Evolutionary conservation across 2,113 vertebrate genomes (phyloP).

Genomic region (Sorex araneus): DNA sequence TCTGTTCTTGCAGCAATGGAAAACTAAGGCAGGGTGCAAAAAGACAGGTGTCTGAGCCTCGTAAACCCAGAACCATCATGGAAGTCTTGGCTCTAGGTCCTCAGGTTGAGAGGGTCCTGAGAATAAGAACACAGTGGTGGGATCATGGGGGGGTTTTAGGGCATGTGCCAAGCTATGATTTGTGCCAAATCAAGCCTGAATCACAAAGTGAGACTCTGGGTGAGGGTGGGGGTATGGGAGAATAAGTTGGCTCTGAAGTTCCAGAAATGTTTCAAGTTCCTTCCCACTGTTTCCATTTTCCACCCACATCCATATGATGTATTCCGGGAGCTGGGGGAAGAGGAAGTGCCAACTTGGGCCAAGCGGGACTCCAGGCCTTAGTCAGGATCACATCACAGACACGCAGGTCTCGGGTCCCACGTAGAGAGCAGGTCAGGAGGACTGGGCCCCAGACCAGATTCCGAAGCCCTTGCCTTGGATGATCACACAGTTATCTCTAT

Average conservation of each 20-base stretch:
- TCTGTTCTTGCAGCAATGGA: background rate
- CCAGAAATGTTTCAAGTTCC: constrained; percentile 10
- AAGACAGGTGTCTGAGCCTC: background rate
- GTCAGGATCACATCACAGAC: background rate
- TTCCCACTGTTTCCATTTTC: background rate
- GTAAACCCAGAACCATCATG: background rate
- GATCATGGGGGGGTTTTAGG: background rate
- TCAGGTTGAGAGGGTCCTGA: background rate
- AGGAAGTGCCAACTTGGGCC: background rate
- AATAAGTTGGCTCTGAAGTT: background rate
- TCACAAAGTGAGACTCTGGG: background rate
- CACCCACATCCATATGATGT: background rate
- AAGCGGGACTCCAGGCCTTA: no score
- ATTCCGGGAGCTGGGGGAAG: background rate
- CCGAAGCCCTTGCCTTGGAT: no score
- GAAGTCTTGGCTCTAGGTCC: no score
- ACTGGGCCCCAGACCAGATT: no score
- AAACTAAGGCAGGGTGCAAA: no score
- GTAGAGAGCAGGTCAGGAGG: background rate
- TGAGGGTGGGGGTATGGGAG: background rate
- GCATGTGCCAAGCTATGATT: background rate
- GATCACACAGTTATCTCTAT: background rate
- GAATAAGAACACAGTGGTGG: background rate
- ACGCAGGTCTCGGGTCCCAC: background rate
- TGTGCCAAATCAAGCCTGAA: background rate